Percentiles rank a stretch among this genome's conserved stretches.
phyloP scores from a whole-genome alignment of 2,113 vertebrate genomes.

The Cathartes aura region DNA sequence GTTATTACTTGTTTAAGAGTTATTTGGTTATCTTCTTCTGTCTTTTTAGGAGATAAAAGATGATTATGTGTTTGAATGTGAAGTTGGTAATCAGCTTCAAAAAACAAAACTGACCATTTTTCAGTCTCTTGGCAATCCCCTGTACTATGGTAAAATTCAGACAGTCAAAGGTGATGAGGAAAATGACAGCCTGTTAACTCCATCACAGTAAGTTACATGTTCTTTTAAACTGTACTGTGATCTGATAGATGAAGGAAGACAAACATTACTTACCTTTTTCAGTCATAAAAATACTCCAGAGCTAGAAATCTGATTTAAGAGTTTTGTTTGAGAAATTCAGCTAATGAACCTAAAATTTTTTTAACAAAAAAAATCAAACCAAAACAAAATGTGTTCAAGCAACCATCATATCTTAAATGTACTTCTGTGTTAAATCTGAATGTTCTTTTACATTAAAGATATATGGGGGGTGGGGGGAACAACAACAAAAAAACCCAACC shows the following conservation, averaged over 20 bases:
- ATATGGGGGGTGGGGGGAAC: too few relatives aligned
- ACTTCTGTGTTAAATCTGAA: neutral
- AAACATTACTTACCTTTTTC: neutral
- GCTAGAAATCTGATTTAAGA: neutral
- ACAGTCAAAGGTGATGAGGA: slow-evolving; percentile 89
- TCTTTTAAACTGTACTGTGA: neutral
- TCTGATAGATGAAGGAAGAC: neutral
- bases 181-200: slow-evolving; percentile 82
- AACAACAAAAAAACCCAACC: neutral
- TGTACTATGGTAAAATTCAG: slow-evolving; percentile 96
- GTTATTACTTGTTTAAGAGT: neutral
- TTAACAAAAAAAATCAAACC: neutral
- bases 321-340: neutral
- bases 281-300: neutral
- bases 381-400: neutral
- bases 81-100: slow-evolving; percentile 89
- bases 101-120: slow-evolving; percentile 94
- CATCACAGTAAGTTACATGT: slow-evolving; percentile 86
- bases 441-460: neutral
- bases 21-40: neutral
- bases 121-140: slow-evolving; percentile 92
- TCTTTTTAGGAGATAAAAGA: slow-evolving; percentile 90
- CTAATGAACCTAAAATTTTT: neutral
- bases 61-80: slow-evolving; percentile 96
- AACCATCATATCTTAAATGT: neutral